Evolutionary conservation across 1,140 invertebrate species (phyloP).

Genomic region (Chironomus tepperi): DNA sequence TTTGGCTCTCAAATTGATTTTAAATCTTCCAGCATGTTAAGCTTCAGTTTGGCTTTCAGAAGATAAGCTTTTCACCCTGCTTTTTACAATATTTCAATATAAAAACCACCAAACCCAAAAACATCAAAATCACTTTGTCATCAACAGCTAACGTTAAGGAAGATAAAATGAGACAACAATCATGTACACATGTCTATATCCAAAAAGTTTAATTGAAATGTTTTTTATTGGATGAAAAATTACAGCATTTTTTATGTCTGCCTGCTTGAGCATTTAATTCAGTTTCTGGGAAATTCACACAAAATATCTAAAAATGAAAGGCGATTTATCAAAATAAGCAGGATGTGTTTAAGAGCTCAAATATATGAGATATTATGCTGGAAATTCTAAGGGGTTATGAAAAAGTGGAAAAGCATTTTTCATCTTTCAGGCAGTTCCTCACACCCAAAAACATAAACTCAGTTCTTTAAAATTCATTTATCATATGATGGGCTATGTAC

Average conservation of each 20-base stretch:
- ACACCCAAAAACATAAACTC: too few relatives aligned
- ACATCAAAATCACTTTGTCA: too few relatives aligned
- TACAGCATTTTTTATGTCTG: neutral
- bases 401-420: constrained; percentile 10
- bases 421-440: neutral
- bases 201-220: neutral
- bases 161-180: too few relatives aligned
- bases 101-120: too few relatives aligned
- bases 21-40: too few relatives aligned
- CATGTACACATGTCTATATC: neutral
- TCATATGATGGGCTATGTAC: neutral
- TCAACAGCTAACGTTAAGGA: too few relatives aligned
- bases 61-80: too few relatives aligned
- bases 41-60: too few relatives aligned
- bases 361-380: constrained; percentile 14
- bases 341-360: constrained; percentile 16
- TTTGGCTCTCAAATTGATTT: too few relatives aligned
- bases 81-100: too few relatives aligned
- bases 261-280: neutral
- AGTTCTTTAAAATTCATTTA: constrained; percentile 11
- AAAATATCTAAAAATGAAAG: neutral
- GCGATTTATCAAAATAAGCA: constrained; percentile 18
- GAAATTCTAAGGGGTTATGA: neutral
- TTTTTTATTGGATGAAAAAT: constrained; percentile 17
- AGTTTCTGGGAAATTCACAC: neutral